Conservation (phyloP, 37 sponge, comb jelly and placozoan genomes). For the Beroe forskalii region DNA sequence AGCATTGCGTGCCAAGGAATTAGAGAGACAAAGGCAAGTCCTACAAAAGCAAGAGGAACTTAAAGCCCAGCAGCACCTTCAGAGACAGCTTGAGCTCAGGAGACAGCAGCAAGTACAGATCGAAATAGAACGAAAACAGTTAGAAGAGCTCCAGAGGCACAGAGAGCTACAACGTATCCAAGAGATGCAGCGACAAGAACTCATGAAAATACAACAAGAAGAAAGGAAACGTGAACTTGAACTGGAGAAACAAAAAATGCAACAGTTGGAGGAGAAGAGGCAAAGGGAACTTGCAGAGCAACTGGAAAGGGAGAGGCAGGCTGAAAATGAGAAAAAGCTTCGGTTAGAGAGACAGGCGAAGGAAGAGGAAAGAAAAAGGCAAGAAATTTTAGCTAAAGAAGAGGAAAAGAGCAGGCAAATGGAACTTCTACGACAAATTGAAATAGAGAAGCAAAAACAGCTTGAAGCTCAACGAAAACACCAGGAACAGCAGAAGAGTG, state of each 20-base stretch:
- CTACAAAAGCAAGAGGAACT: neutral
- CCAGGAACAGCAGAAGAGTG: neutral
- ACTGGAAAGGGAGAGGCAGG: neutral
- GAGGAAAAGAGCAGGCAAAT: conserved; percentile 16
- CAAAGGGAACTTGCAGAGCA: neutral
- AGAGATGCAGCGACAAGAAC: conserved; percentile 29
- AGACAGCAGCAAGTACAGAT: conserved; percentile 25
- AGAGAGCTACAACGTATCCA: conserved; percentile 11
- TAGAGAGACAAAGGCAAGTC: neutral
- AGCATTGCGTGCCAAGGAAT: neutral
- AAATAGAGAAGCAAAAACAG: conserved; percentile 15
- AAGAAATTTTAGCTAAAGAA: neutral
- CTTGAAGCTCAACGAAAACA: conserved; percentile 3
- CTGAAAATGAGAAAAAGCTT: neutral
- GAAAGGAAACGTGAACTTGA: conserved; percentile 20
- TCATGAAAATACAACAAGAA: conserved; percentile 26
- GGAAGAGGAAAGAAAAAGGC: neutral
- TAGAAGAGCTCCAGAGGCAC: conserved; percentile 19
- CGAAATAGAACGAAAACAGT: conserved; percentile 13
- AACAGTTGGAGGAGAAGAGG: conserved; percentile 18
- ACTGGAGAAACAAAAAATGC: neutral
- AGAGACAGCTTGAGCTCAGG: neutral
- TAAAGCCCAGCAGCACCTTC: conserved; percentile 20
- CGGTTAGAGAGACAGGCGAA: neutral
- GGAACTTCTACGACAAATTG: neutral